Base-by-base conservation (phyloP, 64 coral and sea anemone species). In the Dendrophyllia cribrosa region DNA sequence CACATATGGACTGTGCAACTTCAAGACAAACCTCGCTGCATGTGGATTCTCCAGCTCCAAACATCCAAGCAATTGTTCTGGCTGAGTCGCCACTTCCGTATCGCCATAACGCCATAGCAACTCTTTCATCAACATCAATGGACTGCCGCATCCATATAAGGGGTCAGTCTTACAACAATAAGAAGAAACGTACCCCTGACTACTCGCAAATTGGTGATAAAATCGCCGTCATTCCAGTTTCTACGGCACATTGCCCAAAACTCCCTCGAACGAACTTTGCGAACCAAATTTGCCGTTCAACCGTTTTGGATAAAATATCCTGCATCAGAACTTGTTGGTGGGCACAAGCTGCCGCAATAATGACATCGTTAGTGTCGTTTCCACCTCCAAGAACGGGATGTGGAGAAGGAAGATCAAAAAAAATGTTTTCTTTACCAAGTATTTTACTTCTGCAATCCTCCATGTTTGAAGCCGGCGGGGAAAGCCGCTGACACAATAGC, bases 21-120 rank as follows among this genome's bases (percentile, higher is more conserved):
- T 90, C 88, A 71, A 90, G 19, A 80, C 88, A 90, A 6, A 15
- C 88, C 24, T 80, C 75, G 2, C 17, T 19, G 58, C 76, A 90
- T 55, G 88, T 90, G 62, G 88, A 90, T 45, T 90, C 88, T 90
- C 75, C 75, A 44, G 70, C 73, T 90, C 61, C 88, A 80, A 90
- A 90, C 62, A 90, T 71, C 75, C 76, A 80, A 0, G 88, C 20
- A 14, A 70, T 86, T 86, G 83, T 86, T 17, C 64, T 20, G 45
- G 46, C 12, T 17, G 25, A 86, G 83, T 86, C 83, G 23, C 83
- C 83, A 52, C 64, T 86, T 76, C 71, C 19, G 86, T 76, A 90
- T 43, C 75, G 47, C 89, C 78, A 83, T 72, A 91, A 62, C 19
- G 67, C 77, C 67, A 83, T 74, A 74, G 78, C 77, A 4, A 91